Percentiles rank a stretch among this genome's conserved stretches.
Conservation (phyloP, 2,888 invertebrate genomes). For the Byasa hedistus region DNA sequence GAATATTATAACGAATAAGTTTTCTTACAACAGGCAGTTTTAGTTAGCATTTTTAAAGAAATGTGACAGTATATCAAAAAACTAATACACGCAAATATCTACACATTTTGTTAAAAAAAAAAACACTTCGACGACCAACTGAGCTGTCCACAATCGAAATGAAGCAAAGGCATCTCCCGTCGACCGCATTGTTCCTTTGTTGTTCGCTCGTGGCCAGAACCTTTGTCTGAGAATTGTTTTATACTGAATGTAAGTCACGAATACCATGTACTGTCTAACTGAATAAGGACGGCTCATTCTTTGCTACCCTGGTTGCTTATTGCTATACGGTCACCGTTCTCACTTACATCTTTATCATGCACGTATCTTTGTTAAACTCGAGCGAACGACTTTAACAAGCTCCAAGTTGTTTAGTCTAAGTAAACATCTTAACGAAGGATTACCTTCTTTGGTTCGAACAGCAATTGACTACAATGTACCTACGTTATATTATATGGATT, state of each 20-base stretch:
- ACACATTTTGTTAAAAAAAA: constrained; percentile 14
- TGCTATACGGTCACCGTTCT: constrained; percentile 44
- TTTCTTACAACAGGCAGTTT: not conserved
- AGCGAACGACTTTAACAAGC: constrained; percentile 32
- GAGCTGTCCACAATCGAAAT: constrained; percentile 69
- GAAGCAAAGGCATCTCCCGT: constrained; percentile 69
- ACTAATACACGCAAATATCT: not conserved
- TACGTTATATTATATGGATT: not conserved
- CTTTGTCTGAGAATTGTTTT: constrained; percentile 79
- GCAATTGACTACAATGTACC: not conserved
- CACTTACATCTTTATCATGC: constrained; percentile 63
- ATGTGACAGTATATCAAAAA: not conserved
- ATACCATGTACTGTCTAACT: constrained; percentile 72
- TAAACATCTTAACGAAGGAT: constrained; percentile 13
- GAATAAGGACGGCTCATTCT: constrained; percentile 64
- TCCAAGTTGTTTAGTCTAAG: constrained; percentile 10
- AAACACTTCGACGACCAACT: constrained; percentile 38
- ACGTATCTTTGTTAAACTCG: constrained; percentile 34
- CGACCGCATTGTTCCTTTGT: constrained; percentile 73
- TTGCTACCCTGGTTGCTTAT: constrained; percentile 51
- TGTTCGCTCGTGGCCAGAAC: constrained; percentile 68
- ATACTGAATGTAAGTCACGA: constrained; percentile 79
- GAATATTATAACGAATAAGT: not conserved
- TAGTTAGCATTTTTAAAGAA: not conserved
- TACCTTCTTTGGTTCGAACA: not conserved